Percentiles rank a stretch among this genome's conserved stretches.
Evolutionary conservation across 1,140 invertebrate species (phyloP).

Genomic region (Solenopsis fugax): DNA sequence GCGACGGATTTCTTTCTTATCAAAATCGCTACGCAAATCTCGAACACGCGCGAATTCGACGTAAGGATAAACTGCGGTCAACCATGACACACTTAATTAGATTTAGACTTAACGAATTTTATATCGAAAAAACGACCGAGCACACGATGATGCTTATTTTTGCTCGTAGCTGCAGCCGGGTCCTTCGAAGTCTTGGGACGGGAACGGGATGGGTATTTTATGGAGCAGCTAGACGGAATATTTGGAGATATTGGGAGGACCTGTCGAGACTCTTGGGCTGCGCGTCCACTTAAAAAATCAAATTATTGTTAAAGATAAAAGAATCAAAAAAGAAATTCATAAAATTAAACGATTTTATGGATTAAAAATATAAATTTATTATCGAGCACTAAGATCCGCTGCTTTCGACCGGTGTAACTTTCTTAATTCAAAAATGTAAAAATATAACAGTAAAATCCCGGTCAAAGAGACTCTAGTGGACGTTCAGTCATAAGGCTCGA

Average conservation of each 20-base stretch:
- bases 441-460: neutral
- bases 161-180: slow-evolving; percentile 50
- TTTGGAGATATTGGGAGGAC: neutral
- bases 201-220: slow-evolving; percentile 13
- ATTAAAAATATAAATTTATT: neutral
- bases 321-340: too few relatives aligned
- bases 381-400: too few relatives aligned
- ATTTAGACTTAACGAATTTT: slow-evolving; percentile 74
- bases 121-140: slow-evolving; percentile 42
- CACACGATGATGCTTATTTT: slow-evolving; percentile 62
- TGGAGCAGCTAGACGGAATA: slow-evolving; percentile 19
- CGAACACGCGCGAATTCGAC: neutral
- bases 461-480: neutral
- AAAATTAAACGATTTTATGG: neutral
- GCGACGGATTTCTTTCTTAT: slow-evolving; percentile 38
- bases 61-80: slow-evolving; percentile 65
- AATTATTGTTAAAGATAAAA: neutral
- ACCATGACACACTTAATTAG: slow-evolving; percentile 70
- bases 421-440: too few relatives aligned
- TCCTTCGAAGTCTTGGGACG: neutral
- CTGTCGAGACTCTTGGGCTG: neutral
- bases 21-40: slow-evolving; percentile 39
- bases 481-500: slow-evolving; percentile 13
- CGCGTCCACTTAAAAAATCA: slow-evolving; percentile 12
- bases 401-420: too few relatives aligned